Base-by-base conservation (phyloP, 2,113 vertebrate species). In the Paralichthys olivaceus region DNA sequence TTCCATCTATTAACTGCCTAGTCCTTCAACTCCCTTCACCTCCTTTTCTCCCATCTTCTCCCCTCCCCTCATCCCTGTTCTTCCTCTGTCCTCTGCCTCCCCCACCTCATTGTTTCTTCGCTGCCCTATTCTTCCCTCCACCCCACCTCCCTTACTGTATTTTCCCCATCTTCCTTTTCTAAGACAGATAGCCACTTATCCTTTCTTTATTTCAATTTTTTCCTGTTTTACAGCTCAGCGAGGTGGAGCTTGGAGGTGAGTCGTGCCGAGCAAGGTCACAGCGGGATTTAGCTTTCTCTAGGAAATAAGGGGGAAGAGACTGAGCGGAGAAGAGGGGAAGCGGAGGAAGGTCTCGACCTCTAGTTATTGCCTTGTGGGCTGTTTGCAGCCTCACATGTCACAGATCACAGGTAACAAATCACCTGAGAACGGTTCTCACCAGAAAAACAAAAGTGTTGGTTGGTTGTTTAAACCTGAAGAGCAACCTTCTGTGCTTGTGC, bases 261-360 rank as follows among this genome's bases (percentile, higher is more conserved):
- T 25, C 7, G 17, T 63, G 60, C 59, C 23, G 81, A 67, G 14
- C 78, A 75, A 90, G 83, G 81, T 84, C 79, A 81, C 56, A 2
- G 51, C 2, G 0, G 72, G 74, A 55, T 79, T 82, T 28, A 66
- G 56, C 37, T 73, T 40, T 53, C 73, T 72, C 51, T 49, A 26
- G 25, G 40, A 83, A 83, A 68, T 7, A 49, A 20, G 14, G 67
- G 12, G 34, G 4, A 9, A 28, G 43, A 76, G 45, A 54, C 5
- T 0, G 12, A 72, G 67, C 28, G 43, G 19, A 11, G 53, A 20
- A 51, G 56, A 54, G 47, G 26, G 12, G 40, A 13, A 32, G 19
- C 8, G 20, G 56, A 15, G 32, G 17, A 49, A 71, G 67, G 55
- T 59, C 43, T 20, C 6, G 8, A 62, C 73, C 63, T 72, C 53